Evolutionary conservation across 2,113 vertebrate species (phyloP).

Genomic region (Pongo abelii): DNA sequence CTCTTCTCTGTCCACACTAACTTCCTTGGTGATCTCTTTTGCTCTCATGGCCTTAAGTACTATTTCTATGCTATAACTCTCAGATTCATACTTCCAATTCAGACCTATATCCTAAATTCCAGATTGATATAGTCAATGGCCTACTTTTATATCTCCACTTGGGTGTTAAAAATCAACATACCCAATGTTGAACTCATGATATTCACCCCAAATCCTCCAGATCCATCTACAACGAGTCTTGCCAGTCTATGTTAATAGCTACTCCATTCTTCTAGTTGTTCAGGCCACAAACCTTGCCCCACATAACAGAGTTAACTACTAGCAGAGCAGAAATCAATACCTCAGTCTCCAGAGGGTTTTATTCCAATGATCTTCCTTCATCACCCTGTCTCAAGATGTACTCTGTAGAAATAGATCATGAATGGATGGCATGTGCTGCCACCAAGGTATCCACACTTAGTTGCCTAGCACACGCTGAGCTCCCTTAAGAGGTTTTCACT

Average conservation of each 20-base stretch:
- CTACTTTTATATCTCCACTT: slow-evolving; percentile 15
- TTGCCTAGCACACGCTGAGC: neutral
- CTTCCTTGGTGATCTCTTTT: neutral
- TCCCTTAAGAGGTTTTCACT: neutral
- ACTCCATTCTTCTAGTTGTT: neutral
- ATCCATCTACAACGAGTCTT: neutral
- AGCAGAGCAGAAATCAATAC: neutral
- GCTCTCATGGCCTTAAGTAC: neutral
- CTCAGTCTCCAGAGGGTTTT: neutral
- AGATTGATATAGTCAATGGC: neutral
- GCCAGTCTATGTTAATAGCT: neutral
- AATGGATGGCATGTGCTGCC: neutral
- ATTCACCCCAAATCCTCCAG: neutral
- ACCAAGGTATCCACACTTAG: neutral
- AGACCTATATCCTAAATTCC: slow-evolving; percentile 7
- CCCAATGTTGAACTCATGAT: neutral
- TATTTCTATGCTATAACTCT: neutral
- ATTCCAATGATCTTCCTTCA: neutral
- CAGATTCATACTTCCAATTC: neutral
- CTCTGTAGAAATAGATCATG: slow-evolving; percentile 13
- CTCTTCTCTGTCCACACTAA: neutral
- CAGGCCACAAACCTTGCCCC: neutral
- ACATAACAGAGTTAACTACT: neutral
- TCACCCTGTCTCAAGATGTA: neutral
- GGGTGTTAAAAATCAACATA: slow-evolving; percentile 22